These are phyloP conservation scores for Cylindroiulus punctatus DNA, from an alignment of 2,888 invertebrate genomes.

Conservation along the genomic window DNA sequence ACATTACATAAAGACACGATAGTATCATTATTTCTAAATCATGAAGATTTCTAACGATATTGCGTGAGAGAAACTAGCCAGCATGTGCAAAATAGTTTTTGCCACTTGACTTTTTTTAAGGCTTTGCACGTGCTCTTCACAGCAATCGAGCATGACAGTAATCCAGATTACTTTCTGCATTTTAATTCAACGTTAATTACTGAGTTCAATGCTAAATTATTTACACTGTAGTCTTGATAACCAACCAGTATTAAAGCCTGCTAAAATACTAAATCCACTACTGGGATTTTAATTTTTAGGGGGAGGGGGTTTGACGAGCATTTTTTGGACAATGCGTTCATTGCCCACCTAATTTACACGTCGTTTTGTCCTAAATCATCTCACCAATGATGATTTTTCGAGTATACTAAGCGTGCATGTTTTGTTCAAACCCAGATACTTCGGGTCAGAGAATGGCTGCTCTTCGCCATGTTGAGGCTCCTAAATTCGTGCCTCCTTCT, in stretches of 20 bases:
- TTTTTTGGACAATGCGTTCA: neutral
- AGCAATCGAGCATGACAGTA: neutral
- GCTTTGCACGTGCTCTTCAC: neutral
- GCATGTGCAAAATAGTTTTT: neutral
- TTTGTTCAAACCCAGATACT: neutral
- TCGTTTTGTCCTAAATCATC: neutral
- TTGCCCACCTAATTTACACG: neutral
- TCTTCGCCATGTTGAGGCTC: slow-evolving; percentile 58
- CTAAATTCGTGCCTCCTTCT: slow-evolving; percentile 53
- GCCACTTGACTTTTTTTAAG: neutral
- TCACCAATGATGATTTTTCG: neutral
- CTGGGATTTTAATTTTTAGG: neutral
- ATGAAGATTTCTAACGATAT: too few relatives aligned
- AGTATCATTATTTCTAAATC: too few relatives aligned
- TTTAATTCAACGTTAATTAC: neutral
- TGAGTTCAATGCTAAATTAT: neutral
- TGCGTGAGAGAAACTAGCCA: neutral
- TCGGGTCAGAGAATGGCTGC: slow-evolving; percentile 15
- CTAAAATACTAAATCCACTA: neutral
- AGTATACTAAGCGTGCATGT: neutral
- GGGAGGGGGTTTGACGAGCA: neutral
- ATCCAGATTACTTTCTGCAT: neutral
- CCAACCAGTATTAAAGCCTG: neutral
- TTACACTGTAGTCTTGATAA: too few relatives aligned
- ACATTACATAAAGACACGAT: too few relatives aligned